phyloP scores from a whole-genome alignment of 2,113 vertebrate genomes.

The Chiloscyllium plagiosum region DNA sequence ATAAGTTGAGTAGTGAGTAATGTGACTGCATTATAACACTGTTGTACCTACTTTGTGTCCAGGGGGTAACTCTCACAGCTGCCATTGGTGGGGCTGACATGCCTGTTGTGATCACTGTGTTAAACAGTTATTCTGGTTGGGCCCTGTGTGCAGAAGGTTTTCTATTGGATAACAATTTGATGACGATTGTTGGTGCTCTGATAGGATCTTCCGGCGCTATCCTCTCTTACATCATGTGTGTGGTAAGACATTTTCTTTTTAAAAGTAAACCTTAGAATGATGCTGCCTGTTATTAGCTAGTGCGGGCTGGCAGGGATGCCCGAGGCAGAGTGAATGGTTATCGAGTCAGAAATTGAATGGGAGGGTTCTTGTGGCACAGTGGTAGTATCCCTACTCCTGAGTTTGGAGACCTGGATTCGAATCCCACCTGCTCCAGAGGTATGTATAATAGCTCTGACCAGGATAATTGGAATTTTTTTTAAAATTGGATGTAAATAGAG shows the following conservation, averaged over 20 bases:
- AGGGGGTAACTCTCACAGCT: constrained; percentile 67
- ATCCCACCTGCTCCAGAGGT: no score
- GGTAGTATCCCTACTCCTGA: no score
- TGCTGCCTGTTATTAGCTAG: no score
- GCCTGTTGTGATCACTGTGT: constrained; percentile 69
- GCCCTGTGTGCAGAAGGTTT: constrained; percentile 68
- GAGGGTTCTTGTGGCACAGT: no score
- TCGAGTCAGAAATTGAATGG: no score
- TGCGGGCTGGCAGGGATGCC: no score
- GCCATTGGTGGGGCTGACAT: constrained; percentile 72
- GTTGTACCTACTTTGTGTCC: not conserved
- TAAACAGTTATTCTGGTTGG: constrained; percentile 73
- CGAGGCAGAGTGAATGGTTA: no score
- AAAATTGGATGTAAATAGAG: no score
- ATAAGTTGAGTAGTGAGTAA: not conserved
- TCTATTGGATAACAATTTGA: constrained; percentile 64
- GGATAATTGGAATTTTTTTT: no score
- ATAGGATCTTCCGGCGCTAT: constrained; percentile 71
- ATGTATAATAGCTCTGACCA: no score
- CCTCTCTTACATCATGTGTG: constrained; percentile 74
- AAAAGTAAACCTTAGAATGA: not conserved
- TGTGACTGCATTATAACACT: not conserved
- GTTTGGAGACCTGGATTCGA: no score
- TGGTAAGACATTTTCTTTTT: constrained; percentile 51
- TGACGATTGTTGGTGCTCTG: constrained; percentile 69